phyloP scores from a whole-genome alignment of 2,888 invertebrate genomes.

The Cyclophora punctaria region DNA sequence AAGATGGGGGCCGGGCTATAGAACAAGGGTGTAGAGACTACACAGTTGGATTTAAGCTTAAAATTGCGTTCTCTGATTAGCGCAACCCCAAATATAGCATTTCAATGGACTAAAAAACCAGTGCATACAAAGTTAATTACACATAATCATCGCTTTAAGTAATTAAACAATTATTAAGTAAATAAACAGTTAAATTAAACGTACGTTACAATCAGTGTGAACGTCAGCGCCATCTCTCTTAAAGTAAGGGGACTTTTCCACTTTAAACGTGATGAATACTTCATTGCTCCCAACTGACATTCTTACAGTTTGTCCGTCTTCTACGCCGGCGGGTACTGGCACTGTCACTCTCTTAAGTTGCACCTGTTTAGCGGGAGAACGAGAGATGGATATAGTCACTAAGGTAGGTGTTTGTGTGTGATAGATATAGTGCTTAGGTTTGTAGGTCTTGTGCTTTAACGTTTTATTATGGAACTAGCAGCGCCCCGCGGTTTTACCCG shows the following conservation, averaged over 20 bases:
- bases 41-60: too few species aligned
- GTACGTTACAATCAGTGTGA: conserved; percentile 88
- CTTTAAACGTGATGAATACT: conserved; percentile 94
- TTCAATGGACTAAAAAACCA: neutral
- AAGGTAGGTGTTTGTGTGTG: too few species aligned
- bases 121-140: too few species aligned
- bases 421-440: too few species aligned
- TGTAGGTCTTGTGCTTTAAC: too few species aligned
- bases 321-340: conserved; percentile 96
- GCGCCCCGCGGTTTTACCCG: too few species aligned
- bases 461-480: too few species aligned
- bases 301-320: conserved; percentile 97
- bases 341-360: conserved; percentile 92
- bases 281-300: conserved; percentile 94
- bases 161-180: too few species aligned
- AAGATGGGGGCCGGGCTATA: too few species aligned
- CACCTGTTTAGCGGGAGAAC: conserved; percentile 57
- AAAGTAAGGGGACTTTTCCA: conserved; percentile 92
- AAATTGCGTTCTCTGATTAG: too few species aligned
- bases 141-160: too few species aligned
- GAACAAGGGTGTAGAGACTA: too few species aligned
- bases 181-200: conserved; percentile 16
- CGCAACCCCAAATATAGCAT: neutral
- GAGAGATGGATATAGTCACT: neutral
- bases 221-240: conserved; percentile 95